These are phyloP conservation scores for Uropetala carovei DNA, from an alignment of 2,888 invertebrate genomes.

Conservation along the genomic window DNA sequence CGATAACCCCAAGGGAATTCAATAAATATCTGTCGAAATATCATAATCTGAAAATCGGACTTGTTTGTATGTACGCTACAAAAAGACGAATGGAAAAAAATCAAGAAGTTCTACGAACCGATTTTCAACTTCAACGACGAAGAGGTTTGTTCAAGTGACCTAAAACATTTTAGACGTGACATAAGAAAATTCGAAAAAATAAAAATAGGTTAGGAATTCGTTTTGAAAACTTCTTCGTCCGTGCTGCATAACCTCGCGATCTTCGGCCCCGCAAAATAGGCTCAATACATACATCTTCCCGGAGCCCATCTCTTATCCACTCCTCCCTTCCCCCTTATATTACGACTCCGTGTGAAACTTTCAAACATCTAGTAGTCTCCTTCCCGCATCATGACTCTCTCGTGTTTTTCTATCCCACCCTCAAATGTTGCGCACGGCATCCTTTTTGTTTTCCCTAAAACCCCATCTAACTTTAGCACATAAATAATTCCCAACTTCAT, in stretches of 20 bases:
- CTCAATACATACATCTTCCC: background rate
- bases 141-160: too few species aligned
- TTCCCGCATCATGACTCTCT: background rate
- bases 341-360: background rate
- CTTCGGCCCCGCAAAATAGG: background rate
- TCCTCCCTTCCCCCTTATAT: background rate
- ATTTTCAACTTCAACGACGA: too few species aligned
- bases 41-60: too few species aligned
- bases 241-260: background rate
- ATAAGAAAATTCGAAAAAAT: background rate
- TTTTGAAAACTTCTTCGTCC: background rate
- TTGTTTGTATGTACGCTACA: too few species aligned
- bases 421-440: slow-evolving; percentile 5
- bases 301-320: background rate
- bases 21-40: too few species aligned
- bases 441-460: slow-evolving; percentile 49
- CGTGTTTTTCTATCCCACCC: background rate
- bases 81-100: too few species aligned
- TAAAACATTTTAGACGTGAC: too few species aligned
- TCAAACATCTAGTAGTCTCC: background rate
- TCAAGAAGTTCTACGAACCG: too few species aligned
- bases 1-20: too few species aligned
- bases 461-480: slow-evolving; percentile 48
- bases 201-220: background rate
- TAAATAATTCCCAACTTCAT: slow-evolving; percentile 56